Percentiles rank a stretch among this genome's conserved stretches.
Evolutionary conservation across 1,140 invertebrate genomes (phyloP).

Genomic region (Melanaphis sacchari): DNA sequence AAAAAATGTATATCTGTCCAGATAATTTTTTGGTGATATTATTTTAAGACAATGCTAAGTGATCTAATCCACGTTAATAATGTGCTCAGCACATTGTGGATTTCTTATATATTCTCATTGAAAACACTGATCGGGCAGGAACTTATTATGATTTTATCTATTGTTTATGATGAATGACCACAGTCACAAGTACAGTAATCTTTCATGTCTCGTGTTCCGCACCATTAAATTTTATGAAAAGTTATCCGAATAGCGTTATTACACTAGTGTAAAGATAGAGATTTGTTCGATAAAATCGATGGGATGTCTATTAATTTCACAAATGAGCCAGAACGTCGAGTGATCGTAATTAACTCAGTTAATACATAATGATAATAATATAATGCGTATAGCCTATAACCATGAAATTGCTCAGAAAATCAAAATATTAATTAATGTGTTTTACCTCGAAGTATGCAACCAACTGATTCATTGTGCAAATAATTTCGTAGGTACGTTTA

Average conservation of each 20-base stretch:
- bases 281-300: not conserved
- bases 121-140: too few relatives aligned
- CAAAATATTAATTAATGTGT: not conserved
- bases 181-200: too few relatives aligned
- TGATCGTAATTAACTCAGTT: not conserved
- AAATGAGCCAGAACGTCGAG: not conserved
- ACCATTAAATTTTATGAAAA: not conserved
- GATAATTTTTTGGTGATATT: too few relatives aligned
- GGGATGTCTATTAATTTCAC: not conserved
- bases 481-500: not conserved
- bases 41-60: too few relatives aligned
- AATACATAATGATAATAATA: too few relatives aligned
- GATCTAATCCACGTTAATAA: too few relatives aligned
- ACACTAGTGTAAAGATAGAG: not conserved
- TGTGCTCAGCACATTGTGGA: too few relatives aligned
- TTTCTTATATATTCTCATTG: too few relatives aligned
- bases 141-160: too few relatives aligned
- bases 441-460: not conserved
- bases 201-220: not conserved
- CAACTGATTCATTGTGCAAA: not conserved
- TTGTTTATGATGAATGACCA: too few relatives aligned
- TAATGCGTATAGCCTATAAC: too few relatives aligned
- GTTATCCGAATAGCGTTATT: not conserved
- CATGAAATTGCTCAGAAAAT: not conserved
- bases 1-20: too few relatives aligned